These are phyloP conservation scores for Hydropsyche betteni DNA, from an alignment of 2,888 invertebrate genomes.

Conservation along the genomic window DNA sequence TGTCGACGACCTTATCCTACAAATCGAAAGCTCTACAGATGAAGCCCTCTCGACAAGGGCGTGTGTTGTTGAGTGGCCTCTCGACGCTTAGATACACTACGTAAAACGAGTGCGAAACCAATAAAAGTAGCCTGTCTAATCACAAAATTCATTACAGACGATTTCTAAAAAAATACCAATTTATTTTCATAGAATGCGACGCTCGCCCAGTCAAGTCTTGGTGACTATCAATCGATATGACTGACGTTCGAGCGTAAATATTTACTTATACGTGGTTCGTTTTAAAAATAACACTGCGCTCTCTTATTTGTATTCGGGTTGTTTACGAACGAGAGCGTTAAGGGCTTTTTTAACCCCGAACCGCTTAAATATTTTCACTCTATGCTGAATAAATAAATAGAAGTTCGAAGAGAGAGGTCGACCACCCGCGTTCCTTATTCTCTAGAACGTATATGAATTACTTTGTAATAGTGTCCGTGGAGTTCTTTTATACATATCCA, in stretches of 20 bases:
- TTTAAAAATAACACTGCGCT: constrained; percentile 31
- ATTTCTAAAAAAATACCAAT: too few species aligned
- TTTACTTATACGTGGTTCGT: constrained; percentile 41
- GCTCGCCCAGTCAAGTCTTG: constrained; percentile 22
- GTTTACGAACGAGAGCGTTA: neutral
- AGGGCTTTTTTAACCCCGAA: constrained; percentile 8
- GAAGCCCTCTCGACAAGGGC: constrained; percentile 38
- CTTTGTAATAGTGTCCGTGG: too few species aligned
- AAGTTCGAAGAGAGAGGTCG: neutral
- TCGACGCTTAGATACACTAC: constrained; percentile 26
- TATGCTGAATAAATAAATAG: constrained; percentile 13
- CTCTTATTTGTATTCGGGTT: constrained; percentile 1
- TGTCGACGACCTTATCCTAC: constrained; percentile 47
- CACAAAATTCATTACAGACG: too few species aligned
- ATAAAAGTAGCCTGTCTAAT: constrained; percentile 1
- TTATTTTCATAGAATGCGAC: too few species aligned
- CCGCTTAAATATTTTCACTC: constrained; percentile 10
- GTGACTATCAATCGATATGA: constrained; percentile 46
- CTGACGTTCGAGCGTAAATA: constrained; percentile 34
- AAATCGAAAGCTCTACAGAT: constrained; percentile 47
- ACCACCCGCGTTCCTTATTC: constrained; percentile 10
- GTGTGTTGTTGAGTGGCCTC: constrained; percentile 24
- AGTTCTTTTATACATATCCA: neutral
- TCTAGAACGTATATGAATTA: too few species aligned
- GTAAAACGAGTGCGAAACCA: constrained; percentile 15